A percentile compares a stretch with the other conserved stretches of the same genome.
Evolutionary conservation across 2,888 invertebrate species (phyloP).

Genomic region (Polymixis lichenea): DNA sequence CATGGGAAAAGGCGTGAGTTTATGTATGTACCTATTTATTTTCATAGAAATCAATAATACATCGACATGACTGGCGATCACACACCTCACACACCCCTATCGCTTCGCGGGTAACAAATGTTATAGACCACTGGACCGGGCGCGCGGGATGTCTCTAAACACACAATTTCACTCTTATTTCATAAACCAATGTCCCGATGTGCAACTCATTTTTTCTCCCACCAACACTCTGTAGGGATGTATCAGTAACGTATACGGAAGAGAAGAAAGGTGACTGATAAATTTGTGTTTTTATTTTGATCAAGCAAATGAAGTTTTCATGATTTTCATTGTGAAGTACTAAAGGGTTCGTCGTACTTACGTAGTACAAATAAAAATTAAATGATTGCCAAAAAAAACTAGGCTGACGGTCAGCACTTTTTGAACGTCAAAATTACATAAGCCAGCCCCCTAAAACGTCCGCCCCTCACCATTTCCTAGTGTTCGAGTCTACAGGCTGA

Average conservation of each 20-base stretch:
- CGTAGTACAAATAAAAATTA: neutral
- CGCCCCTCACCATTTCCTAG: too few relatives aligned
- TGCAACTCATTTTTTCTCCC: conserved; percentile 66
- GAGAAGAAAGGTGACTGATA: neutral
- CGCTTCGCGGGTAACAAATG: conserved; percentile 82
- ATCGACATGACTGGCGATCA: conserved; percentile 21
- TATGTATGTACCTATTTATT: neutral
- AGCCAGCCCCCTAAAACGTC: too few relatives aligned
- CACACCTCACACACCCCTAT: conserved; percentile 74
- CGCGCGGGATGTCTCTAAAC: conserved; percentile 83
- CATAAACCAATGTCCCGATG: conserved; percentile 79
- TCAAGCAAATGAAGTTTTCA: neutral
- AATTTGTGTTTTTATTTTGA: neutral
- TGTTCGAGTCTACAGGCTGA: neutral
- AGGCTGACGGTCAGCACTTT: too few relatives aligned
- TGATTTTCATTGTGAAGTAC: neutral
- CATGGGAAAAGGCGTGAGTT: too few relatives aligned
- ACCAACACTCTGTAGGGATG: neutral
- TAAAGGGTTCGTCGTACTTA: neutral
- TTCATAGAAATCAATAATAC: neutral
- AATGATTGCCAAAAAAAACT: too few relatives aligned
- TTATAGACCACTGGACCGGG: conserved; percentile 76
- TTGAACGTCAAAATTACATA: too few relatives aligned
- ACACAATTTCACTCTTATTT: conserved; percentile 89
- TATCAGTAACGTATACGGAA: neutral